phyloP scores from a whole-genome alignment of 2,888 invertebrate genomes.

The Brachycybe producta region DNA sequence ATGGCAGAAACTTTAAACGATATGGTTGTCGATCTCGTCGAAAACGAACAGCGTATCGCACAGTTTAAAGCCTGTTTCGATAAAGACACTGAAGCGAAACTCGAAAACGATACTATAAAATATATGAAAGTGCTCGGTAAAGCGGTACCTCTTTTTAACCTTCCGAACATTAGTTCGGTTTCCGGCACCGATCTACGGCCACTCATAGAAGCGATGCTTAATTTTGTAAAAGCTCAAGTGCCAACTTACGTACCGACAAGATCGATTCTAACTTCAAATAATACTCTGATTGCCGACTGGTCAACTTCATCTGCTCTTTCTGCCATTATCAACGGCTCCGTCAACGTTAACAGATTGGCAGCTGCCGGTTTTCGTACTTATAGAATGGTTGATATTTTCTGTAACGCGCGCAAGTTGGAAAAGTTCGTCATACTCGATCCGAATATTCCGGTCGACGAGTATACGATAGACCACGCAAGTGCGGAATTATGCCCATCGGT shows the following conservation, averaged over 20 bases:
- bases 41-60: neutral
- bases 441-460: neutral
- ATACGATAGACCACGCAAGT: neutral
- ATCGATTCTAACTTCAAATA: neutral
- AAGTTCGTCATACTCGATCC: neutral
- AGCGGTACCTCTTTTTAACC: constrained; percentile 12
- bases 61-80: constrained; percentile 10
- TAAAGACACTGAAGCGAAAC: constrained; percentile 12
- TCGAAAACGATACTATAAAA: constrained; percentile 6
- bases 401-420: neutral
- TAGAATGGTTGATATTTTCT: constrained; percentile 1
- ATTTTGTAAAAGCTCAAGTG: constrained; percentile 14
- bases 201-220: constrained; percentile 8
- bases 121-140: constrained; percentile 15
- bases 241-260: neutral
- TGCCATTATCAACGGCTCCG: neutral
- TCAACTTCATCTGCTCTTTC: neutral
- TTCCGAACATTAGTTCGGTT: constrained; percentile 12
- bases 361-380: neutral
- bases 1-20: constrained; percentile 4
- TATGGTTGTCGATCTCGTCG: constrained; percentile 6
- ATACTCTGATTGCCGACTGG: neutral
- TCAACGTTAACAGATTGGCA: constrained; percentile 8
- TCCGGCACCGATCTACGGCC: constrained; percentile 1
- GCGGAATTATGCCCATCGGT: neutral